A percentile compares a stretch with the other conserved stretches of the same genome.
Evolutionary conservation across 1,140 invertebrate species (phyloP).

Genomic region (Nixonia krombeini): DNA sequence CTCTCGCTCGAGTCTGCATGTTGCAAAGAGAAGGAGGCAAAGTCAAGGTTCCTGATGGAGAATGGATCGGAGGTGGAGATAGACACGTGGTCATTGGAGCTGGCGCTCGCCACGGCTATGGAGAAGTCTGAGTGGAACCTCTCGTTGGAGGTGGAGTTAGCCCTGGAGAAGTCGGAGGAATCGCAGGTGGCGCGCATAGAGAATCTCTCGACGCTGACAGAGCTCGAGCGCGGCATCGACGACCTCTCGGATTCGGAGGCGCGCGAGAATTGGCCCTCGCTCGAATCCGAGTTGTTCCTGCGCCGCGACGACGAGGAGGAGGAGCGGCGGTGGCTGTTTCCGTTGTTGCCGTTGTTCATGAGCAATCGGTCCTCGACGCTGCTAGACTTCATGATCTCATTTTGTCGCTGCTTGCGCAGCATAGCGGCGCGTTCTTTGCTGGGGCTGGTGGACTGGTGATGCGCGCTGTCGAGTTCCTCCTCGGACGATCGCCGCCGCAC

Average conservation of each 20-base stretch:
- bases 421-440: constrained; percentile 44
- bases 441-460: constrained; percentile 23
- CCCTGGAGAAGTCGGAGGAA: constrained; percentile 67
- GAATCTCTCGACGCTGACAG: constrained; percentile 67
- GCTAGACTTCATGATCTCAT: constrained; percentile 69
- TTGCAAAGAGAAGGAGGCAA: constrained; percentile 61
- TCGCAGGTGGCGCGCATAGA: constrained; percentile 68
- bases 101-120: constrained; percentile 66
- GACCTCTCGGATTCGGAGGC: constrained; percentile 66
- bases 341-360: too few relatives aligned
- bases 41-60: constrained; percentile 66
- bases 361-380: constrained; percentile 62
- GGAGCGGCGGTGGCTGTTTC: constrained; percentile 34
- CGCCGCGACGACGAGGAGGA: constrained; percentile 42
- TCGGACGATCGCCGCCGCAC: constrained; percentile 75
- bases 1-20: constrained; percentile 62
- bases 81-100: constrained; percentile 66
- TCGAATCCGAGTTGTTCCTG: constrained; percentile 64
- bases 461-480: constrained; percentile 51
- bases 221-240: constrained; percentile 66
- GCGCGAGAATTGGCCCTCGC: constrained; percentile 64
- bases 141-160: constrained; percentile 68
- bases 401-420: constrained; percentile 53
- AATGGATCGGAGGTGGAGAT: constrained; percentile 66
- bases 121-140: constrained; percentile 70